Base-by-base conservation (phyloP, 2,888 invertebrate genomes). In the Neuroscelio doddi region DNA sequence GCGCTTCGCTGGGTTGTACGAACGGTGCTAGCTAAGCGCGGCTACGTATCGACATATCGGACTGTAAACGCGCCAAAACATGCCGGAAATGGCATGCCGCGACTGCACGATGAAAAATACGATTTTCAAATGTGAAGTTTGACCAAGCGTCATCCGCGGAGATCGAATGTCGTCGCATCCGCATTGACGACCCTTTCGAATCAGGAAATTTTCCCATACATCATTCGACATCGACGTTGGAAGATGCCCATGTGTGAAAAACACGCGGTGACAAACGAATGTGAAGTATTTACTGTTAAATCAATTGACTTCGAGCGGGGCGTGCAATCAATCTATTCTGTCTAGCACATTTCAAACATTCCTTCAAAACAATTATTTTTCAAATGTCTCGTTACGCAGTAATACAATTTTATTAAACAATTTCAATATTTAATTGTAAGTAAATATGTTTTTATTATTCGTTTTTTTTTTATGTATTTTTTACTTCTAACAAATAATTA, bases 1-100 rank as follows among this genome's bases (percentile, higher is more conserved):
- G n/a, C n/a, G n/a, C n/a, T n/a, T n/a, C n/a, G n/a, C n/a, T n/a
- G n/a, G n/a, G n/a, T n/a, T n/a, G n/a, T n/a, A n/a, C n/a, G n/a
- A n/a, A n/a, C n/a, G n/a, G n/a, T n/a, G n/a, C n/a, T n/a, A n/a
- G n/a, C n/a, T n/a, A n/a, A n/a, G n/a, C n/a, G n/a, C n/a, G n/a
- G 39, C 21, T 7, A 12, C 38, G 47, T 56, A 47, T 68, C 51
- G 56, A 64, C 52, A 51, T 64, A 53, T 61, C 56, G 49, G 61
- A 14, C 52, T 50, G 64, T 55, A 62, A 66, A 64, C 58, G 65
- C 61, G 62, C 39, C 59, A 58, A 58, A 69, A 58, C 57, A 34
- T 34, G 30, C 36, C 46, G 59, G 64, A 64, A 64, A 58, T 64
- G 58, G 38, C 45, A 14, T 32, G 61, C 56, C 46, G 47, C 36